Evolutionary conservation across 2,797 vertebrate genomes (phyloP).

Genomic region (Coregonus sp.): DNA sequence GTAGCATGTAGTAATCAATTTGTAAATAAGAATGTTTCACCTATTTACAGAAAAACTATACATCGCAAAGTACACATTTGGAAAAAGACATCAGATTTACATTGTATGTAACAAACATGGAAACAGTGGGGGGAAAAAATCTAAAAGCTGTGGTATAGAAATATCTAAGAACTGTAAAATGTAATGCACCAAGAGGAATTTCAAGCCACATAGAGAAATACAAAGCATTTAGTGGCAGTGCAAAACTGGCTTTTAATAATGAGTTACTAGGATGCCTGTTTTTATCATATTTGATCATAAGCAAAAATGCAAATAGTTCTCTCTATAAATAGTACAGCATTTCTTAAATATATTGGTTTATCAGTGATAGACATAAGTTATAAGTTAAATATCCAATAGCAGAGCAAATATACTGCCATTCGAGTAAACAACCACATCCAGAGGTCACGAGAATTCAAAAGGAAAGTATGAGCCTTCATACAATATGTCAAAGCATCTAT

Average conservation of each 20-base stretch:
- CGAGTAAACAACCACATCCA: slow-evolving; percentile 54
- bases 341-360: slow-evolving; percentile 45
- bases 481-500: slow-evolving; percentile 33
- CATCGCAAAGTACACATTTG: slow-evolving; percentile 25
- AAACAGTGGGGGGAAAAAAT: slow-evolving; percentile 25
- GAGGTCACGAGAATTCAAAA: slow-evolving; percentile 40
- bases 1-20: not conserved
- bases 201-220: slow-evolving; percentile 8
- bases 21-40: not conserved
- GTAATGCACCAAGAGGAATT: slow-evolving; percentile 14
- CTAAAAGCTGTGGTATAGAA: slow-evolving; percentile 30
- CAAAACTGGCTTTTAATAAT: slow-evolving; percentile 6
- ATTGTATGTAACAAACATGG: slow-evolving; percentile 47
- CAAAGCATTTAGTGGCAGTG: not conserved
- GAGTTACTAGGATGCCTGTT: not conserved
- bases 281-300: slow-evolving; percentile 36
- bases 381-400: slow-evolving; percentile 50
- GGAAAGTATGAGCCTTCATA: slow-evolving; percentile 6
- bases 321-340: slow-evolving; percentile 23
- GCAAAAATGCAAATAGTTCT: slow-evolving; percentile 14
- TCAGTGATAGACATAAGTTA: slow-evolving; percentile 13
- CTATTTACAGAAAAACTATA: slow-evolving; percentile 31
- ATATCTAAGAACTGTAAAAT: slow-evolving; percentile 29
- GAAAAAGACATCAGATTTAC: slow-evolving; percentile 29
- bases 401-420: slow-evolving; percentile 41